Conservation (phyloP, 2,888 invertebrate genomes). For the Pachymerium ferrugineum region DNA sequence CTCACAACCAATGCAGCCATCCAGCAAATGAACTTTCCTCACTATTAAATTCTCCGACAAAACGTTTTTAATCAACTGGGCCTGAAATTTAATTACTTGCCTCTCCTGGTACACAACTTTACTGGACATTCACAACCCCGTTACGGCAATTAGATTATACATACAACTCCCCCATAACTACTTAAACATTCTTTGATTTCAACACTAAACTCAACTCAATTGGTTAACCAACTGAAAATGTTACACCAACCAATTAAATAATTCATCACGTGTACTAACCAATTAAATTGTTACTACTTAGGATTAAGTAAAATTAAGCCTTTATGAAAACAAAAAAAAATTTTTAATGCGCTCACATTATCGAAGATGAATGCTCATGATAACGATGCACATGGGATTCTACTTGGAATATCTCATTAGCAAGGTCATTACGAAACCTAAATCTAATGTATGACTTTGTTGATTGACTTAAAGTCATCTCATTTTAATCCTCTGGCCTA, state of each 20-base stretch:
- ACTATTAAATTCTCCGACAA: conserved; percentile 20
- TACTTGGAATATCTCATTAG: neutral
- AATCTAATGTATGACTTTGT: neutral
- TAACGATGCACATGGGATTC: neutral
- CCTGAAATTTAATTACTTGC: conserved; percentile 10
- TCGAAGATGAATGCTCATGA: neutral
- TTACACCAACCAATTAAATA: too few relatives aligned
- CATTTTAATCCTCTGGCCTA: too few relatives aligned
- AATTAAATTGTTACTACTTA: too few relatives aligned
- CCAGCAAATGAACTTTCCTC: conserved; percentile 14
- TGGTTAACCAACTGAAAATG: too few relatives aligned
- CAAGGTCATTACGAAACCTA: neutral
- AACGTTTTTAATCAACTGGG: conserved; percentile 19
- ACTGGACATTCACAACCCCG: conserved; percentile 2
- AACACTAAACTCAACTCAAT: too few relatives aligned
- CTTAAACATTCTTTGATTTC: too few relatives aligned
- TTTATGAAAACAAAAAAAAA: too few relatives aligned
- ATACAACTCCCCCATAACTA: too few relatives aligned
- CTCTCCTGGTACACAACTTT: neutral
- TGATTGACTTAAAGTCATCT: too few relatives aligned
- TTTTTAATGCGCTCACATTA: neutral
- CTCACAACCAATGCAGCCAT: neutral
- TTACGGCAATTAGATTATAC: neutral
- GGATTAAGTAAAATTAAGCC: too few relatives aligned
- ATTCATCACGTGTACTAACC: too few relatives aligned